Percentiles rank a stretch among this genome's conserved stretches.
Evolutionary conservation across 2,797 vertebrate species (phyloP).

Genomic region (Dryobates pubescens): DNA sequence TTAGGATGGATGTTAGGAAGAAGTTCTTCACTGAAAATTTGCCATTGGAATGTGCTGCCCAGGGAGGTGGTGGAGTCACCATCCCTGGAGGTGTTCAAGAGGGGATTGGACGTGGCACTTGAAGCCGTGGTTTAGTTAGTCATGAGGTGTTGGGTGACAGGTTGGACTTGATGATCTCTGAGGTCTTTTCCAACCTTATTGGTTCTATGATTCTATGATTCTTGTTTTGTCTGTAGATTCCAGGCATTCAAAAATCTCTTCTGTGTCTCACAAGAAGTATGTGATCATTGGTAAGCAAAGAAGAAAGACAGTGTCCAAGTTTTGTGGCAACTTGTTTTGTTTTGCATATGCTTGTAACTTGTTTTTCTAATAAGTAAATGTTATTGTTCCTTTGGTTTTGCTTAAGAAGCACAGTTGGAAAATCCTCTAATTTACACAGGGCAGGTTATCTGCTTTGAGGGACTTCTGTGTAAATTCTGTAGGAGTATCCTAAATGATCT

Average conservation of each 20-base stretch:
- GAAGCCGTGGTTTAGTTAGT: too few species aligned
- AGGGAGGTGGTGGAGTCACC: too few species aligned
- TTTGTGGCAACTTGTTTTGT: not conserved
- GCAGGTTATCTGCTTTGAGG: not conserved
- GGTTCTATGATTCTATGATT: too few species aligned
- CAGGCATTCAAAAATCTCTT: not conserved
- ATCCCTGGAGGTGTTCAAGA: too few species aligned
- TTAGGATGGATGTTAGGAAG: too few species aligned
- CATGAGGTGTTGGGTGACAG: too few species aligned
- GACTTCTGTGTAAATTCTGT: not conserved
- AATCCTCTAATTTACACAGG: not conserved
- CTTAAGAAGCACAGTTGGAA: not conserved
- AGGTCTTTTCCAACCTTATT: too few species aligned
- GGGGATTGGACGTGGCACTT: too few species aligned
- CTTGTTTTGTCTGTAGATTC: not conserved
- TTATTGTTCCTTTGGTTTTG: not conserved
- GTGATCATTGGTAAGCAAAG: not conserved
- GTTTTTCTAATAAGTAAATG: not conserved
- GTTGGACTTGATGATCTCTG: too few species aligned
- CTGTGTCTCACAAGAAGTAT: not conserved
- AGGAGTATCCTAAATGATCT: not conserved
- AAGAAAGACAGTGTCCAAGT: not conserved
- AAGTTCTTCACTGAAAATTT: too few species aligned
- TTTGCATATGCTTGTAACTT: not conserved
- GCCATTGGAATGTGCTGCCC: too few species aligned